These are phyloP conservation scores for Melanotaenia trifasciata DNA, from an alignment of 2,797 vertebrate genomes.

Conservation along the genomic window DNA sequence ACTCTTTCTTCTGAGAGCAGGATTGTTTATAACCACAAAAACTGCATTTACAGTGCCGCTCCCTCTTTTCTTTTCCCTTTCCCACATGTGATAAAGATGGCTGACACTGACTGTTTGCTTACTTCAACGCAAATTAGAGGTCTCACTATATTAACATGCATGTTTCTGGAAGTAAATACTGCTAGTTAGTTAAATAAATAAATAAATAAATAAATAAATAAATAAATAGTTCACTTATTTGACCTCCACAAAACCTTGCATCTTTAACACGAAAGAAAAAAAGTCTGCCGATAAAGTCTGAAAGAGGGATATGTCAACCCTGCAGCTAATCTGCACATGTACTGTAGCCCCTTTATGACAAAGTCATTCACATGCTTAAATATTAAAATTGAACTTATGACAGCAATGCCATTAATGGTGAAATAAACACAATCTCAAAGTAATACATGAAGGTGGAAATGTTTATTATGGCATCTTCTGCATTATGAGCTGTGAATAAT, in stretches of 20 bases:
- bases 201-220: neutral
- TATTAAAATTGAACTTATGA: conserved; percentile 67
- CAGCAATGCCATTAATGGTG: conserved; percentile 74
- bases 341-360: conserved; percentile 53
- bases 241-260: conserved; percentile 36
- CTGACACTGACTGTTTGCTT: conserved; percentile 39
- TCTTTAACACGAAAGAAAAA: conserved; percentile 45
- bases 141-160: conserved; percentile 47
- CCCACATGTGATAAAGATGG: conserved; percentile 31
- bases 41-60: neutral
- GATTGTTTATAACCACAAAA: conserved; percentile 17
- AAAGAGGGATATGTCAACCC: conserved; percentile 42
- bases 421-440: conserved; percentile 77
- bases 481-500: conserved; percentile 81
- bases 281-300: conserved; percentile 45
- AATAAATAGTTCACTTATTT: conserved; percentile 42
- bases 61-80: conserved; percentile 14
- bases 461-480: conserved; percentile 79
- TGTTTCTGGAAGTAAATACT: conserved; percentile 43
- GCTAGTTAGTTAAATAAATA: conserved; percentile 26
- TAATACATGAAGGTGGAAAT: conserved; percentile 77
- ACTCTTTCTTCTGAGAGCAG: neutral
- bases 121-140: conserved; percentile 47
- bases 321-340: conserved; percentile 38
- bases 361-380: conserved; percentile 66